phyloP scores from a whole-genome alignment of 2,888 invertebrate genomes.

The Taphrorychus bicolor region DNA sequence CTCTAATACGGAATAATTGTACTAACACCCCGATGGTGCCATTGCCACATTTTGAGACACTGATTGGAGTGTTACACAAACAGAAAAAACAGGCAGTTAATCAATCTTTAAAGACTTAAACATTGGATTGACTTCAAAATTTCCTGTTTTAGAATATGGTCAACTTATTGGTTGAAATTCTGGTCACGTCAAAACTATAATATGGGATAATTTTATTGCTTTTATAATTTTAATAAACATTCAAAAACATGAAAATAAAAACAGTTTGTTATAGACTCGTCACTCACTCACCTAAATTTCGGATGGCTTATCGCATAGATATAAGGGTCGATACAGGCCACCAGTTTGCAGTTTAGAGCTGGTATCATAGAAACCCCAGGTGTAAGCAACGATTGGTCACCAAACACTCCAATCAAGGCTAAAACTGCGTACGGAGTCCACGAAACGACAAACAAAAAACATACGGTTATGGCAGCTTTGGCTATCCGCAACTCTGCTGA shows the following conservation, averaged over 20 bases:
- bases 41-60: too few species aligned
- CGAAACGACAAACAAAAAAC: constrained; percentile 83
- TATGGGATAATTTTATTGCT: too few species aligned
- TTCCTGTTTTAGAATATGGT: too few species aligned
- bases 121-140: too few species aligned
- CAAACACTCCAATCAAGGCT: constrained; percentile 83
- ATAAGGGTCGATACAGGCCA: constrained; percentile 92
- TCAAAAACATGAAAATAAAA: too few species aligned
- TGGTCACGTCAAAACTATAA: neutral
- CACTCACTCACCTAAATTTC: constrained; percentile 73
- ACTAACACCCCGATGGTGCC: too few species aligned
- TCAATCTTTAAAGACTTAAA: too few species aligned
- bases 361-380: constrained; percentile 87
- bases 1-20: too few species aligned
- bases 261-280: too few species aligned
- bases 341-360: constrained; percentile 84
- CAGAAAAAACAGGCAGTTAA: constrained; percentile 10
- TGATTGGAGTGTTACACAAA: neutral
- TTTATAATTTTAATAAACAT: too few species aligned
- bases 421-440: constrained; percentile 92
- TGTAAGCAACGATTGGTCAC: constrained; percentile 74
- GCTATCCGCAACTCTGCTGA: constrained; percentile 87
- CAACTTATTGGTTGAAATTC: too few species aligned
- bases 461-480: constrained; percentile 86
- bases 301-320: constrained; percentile 93